Base-by-base conservation (phyloP, 2,888 invertebrate species). In the Amphiduros pacificus region DNA sequence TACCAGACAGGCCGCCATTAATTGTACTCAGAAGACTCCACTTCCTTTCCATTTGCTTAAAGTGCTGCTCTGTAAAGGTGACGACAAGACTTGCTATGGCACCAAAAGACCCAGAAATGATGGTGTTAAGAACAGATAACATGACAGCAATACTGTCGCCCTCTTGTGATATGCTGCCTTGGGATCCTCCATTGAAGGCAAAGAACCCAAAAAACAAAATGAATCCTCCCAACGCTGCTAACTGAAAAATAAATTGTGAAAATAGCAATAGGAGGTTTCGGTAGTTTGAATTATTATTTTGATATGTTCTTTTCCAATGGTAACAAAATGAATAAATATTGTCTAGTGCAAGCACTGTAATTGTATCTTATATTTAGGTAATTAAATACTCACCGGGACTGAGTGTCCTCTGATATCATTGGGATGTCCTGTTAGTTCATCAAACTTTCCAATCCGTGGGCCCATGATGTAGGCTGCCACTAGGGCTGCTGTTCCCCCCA, bases 1-100 rank as follows among this genome's bases (percentile, higher is more conserved):
- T 84, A 57, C 86, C 86, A 50, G 85, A 77, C 1, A 86, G 75
- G 24, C 82, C 81, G 0, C 85, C 86, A 67, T 86, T 86, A 41
- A 86, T 77, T 0, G 85, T 82, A 32, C 76, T 65, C 3, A 84
- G 71, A 63, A 85, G 83, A 41, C 84, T 84, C 85, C 85, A 85
- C 65, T 72, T 73, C 63, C 32, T 68, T 40, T 41, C 22, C 24
- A 24, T 49, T 49, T 9, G 11, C n/a, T 14, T 40, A 40, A 14
- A 40, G n/a, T n/a, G 11, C n/a, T 40, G n/a, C 11, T 40, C 14
- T 14, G 29, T n/a, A 6, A 11, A 20, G 26, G 36, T 41, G 20
- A 55, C 27, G 27, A 55, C 55, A 44, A 56, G 44, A n/a, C 36
- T 70, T 3, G 84, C 50, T 17, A 80, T 82, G 0, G 81, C 84